Conservation (phyloP, 2,888 invertebrate genomes). For the Idaea straminata region DNA sequence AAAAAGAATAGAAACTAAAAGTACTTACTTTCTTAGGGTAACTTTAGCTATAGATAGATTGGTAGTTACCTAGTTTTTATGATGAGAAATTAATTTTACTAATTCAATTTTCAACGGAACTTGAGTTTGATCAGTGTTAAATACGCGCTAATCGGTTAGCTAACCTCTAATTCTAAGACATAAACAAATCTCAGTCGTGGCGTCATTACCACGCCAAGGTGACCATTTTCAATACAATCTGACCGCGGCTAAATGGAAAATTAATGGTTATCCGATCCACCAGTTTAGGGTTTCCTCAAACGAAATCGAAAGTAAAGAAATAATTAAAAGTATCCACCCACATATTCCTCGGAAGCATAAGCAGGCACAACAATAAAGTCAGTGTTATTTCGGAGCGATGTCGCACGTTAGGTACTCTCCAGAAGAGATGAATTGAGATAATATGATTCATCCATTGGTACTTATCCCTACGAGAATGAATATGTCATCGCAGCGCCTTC, state of each 20-base stretch:
- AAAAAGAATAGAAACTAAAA: no score
- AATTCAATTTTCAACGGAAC: not conserved
- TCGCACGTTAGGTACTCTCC: conserved; percentile 45
- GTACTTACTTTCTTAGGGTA: no score
- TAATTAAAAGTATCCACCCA: not conserved
- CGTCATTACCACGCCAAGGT: not conserved
- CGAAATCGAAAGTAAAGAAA: not conserved
- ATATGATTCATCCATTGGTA: conserved; percentile 71
- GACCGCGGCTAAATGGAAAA: not conserved
- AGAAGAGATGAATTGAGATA: conserved; percentile 61
- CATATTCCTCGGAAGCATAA: not conserved
- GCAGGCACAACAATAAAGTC: conserved; percentile 34
- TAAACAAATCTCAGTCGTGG: not conserved
- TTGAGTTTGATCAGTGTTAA: not conserved
- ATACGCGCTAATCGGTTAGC: not conserved
- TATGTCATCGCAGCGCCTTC: conserved; percentile 34
- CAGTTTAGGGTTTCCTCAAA: not conserved
- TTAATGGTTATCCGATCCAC: not conserved
- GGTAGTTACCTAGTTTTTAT: no score
- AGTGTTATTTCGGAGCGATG: conserved; percentile 35
- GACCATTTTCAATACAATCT: not conserved
- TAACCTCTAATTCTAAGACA: not conserved
- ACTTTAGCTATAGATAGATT: no score
- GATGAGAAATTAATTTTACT: no score
- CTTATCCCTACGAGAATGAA: conserved; percentile 44